Evolutionary conservation across 2,113 vertebrate genomes (phyloP).

Genomic region (Polyodon spathula): DNA sequence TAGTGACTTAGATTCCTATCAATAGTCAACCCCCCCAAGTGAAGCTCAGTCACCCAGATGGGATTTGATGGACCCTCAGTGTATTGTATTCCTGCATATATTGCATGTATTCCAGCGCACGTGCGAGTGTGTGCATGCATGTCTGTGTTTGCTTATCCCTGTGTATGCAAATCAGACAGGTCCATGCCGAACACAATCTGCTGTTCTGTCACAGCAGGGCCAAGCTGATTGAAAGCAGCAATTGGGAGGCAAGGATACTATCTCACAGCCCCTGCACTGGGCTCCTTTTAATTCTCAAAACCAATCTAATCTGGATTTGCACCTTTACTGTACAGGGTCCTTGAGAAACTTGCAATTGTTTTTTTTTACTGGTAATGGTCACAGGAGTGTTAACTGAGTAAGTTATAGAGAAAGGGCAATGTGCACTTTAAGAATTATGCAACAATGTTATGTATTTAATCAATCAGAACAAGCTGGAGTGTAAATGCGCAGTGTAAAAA

Average conservation of each 20-base stretch:
- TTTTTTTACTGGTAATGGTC: no score
- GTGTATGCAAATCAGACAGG: conserved; percentile 15
- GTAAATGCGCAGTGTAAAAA: no score
- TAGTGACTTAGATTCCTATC: background rate
- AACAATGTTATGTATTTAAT: no score
- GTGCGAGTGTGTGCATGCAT: conserved; percentile 7
- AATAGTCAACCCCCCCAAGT: background rate
- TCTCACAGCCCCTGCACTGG: background rate
- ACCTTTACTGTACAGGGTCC: background rate
- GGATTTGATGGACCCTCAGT: conserved; percentile 9
- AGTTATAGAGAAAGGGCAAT: no score
- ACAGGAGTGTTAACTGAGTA: no score
- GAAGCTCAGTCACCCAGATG: conserved; percentile 16
- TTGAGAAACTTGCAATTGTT: no score
- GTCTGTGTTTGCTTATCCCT: conserved; percentile 9
- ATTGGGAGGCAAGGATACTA: background rate
- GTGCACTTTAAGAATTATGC: no score
- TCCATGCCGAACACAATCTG: background rate
- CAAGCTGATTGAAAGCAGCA: background rate
- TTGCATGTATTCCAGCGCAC: conserved; percentile 3
- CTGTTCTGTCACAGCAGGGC: conserved; percentile 10
- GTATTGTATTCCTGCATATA: background rate
- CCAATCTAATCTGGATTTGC: background rate
- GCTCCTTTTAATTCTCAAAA: background rate
- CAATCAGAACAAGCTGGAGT: no score